phyloP scores from a whole-genome alignment of 2,888 invertebrate genomes.

The Cephonodes hylas region DNA sequence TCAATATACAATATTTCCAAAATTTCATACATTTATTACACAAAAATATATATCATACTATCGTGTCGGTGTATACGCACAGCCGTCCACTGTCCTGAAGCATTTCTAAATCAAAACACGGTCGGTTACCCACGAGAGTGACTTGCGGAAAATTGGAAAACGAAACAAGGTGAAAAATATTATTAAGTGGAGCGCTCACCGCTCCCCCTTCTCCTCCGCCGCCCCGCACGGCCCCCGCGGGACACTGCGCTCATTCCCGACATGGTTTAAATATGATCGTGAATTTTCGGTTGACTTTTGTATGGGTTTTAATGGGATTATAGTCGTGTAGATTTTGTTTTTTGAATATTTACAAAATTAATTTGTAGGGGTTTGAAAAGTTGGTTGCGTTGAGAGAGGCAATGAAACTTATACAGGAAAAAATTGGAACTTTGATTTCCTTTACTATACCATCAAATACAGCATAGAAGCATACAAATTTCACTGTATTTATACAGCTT shows the following conservation, averaged over 20 bases:
- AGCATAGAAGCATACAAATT: too few species aligned
- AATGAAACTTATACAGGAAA: too few species aligned
- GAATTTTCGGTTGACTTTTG: not conserved
- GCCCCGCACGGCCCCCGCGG: conserved; percentile 23
- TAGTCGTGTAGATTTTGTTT: too few species aligned
- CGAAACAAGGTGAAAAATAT: conserved; percentile 82
- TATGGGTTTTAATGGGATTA: not conserved
- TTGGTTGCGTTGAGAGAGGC: too few species aligned
- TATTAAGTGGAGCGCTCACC: conserved; percentile 72
- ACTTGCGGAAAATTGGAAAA: conserved; percentile 81
- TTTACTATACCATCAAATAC: too few species aligned
- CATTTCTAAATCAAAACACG: conserved; percentile 77
- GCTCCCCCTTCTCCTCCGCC: conserved; percentile 19
- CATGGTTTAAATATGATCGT: not conserved
- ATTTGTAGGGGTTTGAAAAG: too few species aligned
- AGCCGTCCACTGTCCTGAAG: conserved; percentile 30
- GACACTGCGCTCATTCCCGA: not conserved
- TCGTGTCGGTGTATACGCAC: conserved; percentile 39
- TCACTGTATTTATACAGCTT: too few species aligned
- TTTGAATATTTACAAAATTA: too few species aligned
- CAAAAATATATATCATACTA: not conserved
- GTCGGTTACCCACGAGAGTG: conserved; percentile 79
- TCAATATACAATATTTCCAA: too few species aligned
- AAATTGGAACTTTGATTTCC: too few species aligned
- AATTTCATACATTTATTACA: too few species aligned